Percentiles rank a stretch among this genome's conserved stretches.
Conservation (phyloP, 2,888 invertebrate species). For the Andricus quercusramuli region DNA sequence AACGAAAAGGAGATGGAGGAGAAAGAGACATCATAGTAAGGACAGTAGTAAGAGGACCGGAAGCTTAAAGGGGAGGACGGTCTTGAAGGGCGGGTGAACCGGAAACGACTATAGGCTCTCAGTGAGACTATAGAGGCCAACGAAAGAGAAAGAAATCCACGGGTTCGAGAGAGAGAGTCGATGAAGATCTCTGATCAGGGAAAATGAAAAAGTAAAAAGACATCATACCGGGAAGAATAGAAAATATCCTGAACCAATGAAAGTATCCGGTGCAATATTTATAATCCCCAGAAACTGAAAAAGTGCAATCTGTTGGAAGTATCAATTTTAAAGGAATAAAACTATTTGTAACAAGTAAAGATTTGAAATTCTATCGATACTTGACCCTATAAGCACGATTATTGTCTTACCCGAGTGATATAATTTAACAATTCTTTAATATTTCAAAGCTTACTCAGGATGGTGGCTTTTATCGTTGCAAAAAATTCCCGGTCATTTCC, state of each 20-base stretch:
- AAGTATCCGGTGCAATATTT: conserved; percentile 11
- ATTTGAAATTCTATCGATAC: too few species aligned
- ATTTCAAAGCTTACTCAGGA: too few species aligned
- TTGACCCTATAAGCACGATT: too few species aligned
- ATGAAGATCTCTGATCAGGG: conserved; percentile 2
- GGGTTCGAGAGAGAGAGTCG: conserved; percentile 7
- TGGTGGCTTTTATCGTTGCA: too few species aligned
- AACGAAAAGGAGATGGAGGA: conserved; percentile 44
- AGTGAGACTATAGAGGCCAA: conserved; percentile 61
- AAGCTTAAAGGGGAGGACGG: conserved; percentile 68
- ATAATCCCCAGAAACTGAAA: neutral
- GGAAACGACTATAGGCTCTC: conserved; percentile 69
- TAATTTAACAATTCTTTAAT: too few species aligned
- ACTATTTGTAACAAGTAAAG: too few species aligned
- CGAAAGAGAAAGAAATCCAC: conserved; percentile 55
- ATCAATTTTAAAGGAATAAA: too few species aligned
- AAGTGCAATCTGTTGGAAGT: neutral
- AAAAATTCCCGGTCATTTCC: too few species aligned
- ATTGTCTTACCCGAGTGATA: too few species aligned
- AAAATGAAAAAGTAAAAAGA: conserved; percentile 15
- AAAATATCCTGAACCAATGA: conserved; percentile 4
- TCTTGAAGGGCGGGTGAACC: conserved; percentile 63
- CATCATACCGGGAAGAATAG: neutral
- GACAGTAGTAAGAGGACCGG: conserved; percentile 66
- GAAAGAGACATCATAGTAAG: conserved; percentile 64